Evolutionary conservation across 2,888 invertebrate genomes (phyloP), one percentile per base, ranked within the genome.

Genomic region (Hedya salicella): DNA sequence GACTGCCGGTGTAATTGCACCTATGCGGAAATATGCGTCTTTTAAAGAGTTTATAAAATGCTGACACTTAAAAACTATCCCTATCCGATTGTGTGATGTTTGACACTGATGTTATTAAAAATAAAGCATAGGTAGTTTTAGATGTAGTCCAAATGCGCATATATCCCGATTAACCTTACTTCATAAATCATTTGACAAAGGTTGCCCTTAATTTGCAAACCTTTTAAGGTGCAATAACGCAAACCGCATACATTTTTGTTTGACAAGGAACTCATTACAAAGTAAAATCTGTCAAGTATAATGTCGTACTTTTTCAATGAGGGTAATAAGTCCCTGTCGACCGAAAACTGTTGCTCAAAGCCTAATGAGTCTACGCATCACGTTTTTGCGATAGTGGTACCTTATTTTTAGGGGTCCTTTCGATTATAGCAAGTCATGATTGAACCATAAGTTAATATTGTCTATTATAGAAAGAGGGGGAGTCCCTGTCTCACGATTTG

Each of bases 291-390:
- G 66, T 66, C 75, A 73, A 78, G 75, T 72, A 70, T 66, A 71
- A 69, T 72, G 71, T 74, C 69, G 79, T 78, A 79, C 86, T 83
- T 78, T 80, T 82, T 86, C 83, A 86, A 79, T 80, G 74, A 78
- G 61, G 73, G 72, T 74, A 79, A 81, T 80, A 79, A 75, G 76
- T 77, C 71, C 70, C 71, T 72, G 75, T 76, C 76, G 72, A 73
- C 73, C 76, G 65, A 61, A 66, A 59, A 69, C 59, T 46, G 62
- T 42, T 71, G 54, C 68, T 69, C 68, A 79, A 79, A 80, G 69
- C 78, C 78, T 88, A 88, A 89, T 89, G 86, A 85, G 78, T 77
- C 74, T 75, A 73, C 73, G 73, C 75, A 77, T 78, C 78, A 82
- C 82, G 79, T 79, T 65, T 67, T 65, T 65, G 52, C 59, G 6